Conservation (phyloP, 2,888 invertebrate genomes). For the Crioceris asparagi region DNA sequence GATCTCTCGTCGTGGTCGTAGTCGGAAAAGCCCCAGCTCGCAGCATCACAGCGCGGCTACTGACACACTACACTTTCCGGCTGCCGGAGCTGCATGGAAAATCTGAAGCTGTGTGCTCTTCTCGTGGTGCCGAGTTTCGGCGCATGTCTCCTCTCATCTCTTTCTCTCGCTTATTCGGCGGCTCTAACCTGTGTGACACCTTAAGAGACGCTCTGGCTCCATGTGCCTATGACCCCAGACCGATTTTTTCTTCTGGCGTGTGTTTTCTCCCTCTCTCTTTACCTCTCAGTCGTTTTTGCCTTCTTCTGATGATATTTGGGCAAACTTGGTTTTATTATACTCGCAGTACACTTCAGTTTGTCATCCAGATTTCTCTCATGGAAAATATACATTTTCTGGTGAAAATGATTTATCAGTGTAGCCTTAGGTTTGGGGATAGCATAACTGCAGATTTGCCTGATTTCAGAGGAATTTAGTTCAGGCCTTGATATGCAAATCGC, state of each 20-base stretch:
- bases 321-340: conserved; percentile 14
- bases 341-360: conserved; percentile 7
- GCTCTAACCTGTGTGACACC: conserved; percentile 33
- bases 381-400: too few species aligned
- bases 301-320: conserved; percentile 11
- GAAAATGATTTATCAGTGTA: too few species aligned
- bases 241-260: conserved; percentile 11
- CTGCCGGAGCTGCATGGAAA: conserved; percentile 28
- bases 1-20: conserved; percentile 11
- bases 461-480: too few species aligned
- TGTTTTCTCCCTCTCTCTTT: conserved; percentile 9
- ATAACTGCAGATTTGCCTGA: too few species aligned
- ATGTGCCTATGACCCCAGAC: conserved; percentile 20
- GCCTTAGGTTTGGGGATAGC: too few species aligned
- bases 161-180: too few species aligned
- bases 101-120: conserved; percentile 28
- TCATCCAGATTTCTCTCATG: too few species aligned
- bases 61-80: too few species aligned
- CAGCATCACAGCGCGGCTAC: conserved; percentile 31
- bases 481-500: too few species aligned
- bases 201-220: conserved; percentile 26
- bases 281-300: too few species aligned
- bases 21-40: conserved; percentile 14
- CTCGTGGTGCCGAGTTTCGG: conserved; percentile 14
- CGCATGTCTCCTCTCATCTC: conserved; percentile 28